Evolutionary conservation across 2,113 vertebrate genomes (phyloP).

Genomic region (Esox niger): DNA sequence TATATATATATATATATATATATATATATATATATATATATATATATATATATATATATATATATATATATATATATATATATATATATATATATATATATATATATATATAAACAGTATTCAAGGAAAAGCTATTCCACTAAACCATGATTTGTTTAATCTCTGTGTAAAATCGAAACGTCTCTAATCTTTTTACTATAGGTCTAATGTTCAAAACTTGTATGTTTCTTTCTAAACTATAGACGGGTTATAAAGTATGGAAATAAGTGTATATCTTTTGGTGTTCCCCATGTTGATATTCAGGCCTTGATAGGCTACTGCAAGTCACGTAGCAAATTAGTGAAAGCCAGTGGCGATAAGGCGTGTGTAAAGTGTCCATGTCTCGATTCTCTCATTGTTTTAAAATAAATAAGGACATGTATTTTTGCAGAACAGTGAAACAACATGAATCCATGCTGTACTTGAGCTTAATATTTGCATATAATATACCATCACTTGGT

Average conservation of each 20-base stretch:
- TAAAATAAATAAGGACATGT: slow-evolving; percentile 34
- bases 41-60: too few relatives aligned
- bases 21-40: too few relatives aligned
- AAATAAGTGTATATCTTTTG: slow-evolving; percentile 44
- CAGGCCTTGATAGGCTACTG: too few relatives aligned
- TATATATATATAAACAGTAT: too few relatives aligned
- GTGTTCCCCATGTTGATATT: slow-evolving; percentile 28
- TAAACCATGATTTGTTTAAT: slow-evolving; percentile 78
- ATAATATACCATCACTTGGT: slow-evolving; percentile 52
- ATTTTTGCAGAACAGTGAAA: slow-evolving; percentile 23
- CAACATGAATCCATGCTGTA: slow-evolving; percentile 21
- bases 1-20: too few relatives aligned
- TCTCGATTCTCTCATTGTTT: slow-evolving; percentile 22
- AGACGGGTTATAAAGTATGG: slow-evolving; percentile 43
- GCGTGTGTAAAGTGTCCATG: slow-evolving; percentile 18
- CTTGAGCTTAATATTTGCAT: slow-evolving; percentile 61
- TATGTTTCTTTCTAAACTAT: slow-evolving; percentile 13
- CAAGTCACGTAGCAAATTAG: neutral
- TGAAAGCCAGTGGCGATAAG: slow-evolving; percentile 49
- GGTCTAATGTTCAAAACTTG: slow-evolving; percentile 13
- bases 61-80: too few relatives aligned
- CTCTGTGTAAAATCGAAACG: slow-evolving; percentile 43
- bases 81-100: too few relatives aligned
- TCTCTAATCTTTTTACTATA: slow-evolving; percentile 14
- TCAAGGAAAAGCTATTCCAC: slow-evolving; percentile 81